These are phyloP conservation scores for Eulimnadia texana DNA, from an alignment of 1,140 invertebrate genomes.

Conservation along the genomic window DNA sequence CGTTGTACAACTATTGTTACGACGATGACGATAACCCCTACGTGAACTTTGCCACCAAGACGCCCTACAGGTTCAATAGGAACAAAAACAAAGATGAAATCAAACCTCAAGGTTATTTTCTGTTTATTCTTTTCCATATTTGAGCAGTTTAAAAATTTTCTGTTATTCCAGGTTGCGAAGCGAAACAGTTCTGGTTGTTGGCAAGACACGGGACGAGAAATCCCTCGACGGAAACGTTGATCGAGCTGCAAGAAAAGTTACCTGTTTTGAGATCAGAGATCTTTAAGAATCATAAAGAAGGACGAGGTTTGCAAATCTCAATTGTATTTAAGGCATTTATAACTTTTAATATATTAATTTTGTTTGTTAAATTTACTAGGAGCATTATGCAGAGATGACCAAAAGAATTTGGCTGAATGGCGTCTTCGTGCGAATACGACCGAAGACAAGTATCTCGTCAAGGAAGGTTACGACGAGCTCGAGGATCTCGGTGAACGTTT, in stretches of 20 bases:
- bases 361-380: too few relatives aligned
- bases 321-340: too few relatives aligned
- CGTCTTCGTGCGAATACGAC: constrained; percentile 23
- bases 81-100: constrained; percentile 27
- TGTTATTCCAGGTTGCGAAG: constrained; percentile 35
- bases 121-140: not conserved
- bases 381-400: constrained; percentile 27
- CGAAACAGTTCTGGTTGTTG: constrained; percentile 45
- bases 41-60: constrained; percentile 44
- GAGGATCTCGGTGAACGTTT: constrained; percentile 44
- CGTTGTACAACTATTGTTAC: constrained; percentile 31
- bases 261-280: constrained; percentile 38
- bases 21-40: constrained; percentile 38
- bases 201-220: constrained; percentile 45
- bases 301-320: constrained; percentile 22
- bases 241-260: constrained; percentile 32
- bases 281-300: constrained; percentile 37
- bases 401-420: constrained; percentile 38
- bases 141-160: constrained; percentile 3
- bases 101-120: constrained; percentile 34
- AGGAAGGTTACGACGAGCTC: constrained; percentile 51
- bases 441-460: constrained; percentile 37
- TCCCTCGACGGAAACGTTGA: constrained; percentile 36
- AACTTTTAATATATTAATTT: too few relatives aligned
- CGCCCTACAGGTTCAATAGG: constrained; percentile 37